phyloP scores from a whole-genome alignment of 2,113 vertebrate genomes.

The Rhabdornis inornatus region DNA sequence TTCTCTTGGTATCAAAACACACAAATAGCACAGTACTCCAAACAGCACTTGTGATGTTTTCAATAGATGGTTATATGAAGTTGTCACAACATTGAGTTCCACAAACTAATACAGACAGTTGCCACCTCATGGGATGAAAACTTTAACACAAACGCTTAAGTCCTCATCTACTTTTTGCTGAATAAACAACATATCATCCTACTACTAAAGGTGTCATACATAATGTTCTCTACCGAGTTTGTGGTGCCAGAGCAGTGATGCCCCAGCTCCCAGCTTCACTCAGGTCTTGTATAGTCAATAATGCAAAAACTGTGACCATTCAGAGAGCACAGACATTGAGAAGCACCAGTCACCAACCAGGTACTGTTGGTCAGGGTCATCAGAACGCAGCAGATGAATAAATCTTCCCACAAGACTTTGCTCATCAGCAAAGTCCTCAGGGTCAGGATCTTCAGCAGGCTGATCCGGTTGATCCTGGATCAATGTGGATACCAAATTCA shows the following conservation, averaged over 20 bases:
- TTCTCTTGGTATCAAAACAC: neutral
- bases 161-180: neutral
- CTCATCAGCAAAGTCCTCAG: conserved; percentile 97
- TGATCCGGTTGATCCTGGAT: conserved; percentile 98
- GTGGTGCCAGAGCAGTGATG: neutral
- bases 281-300: neutral
- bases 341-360: conserved; percentile 70
- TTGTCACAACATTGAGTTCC: neutral
- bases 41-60: neutral
- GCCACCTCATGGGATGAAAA: neutral
- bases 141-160: neutral
- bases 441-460: conserved; percentile 93
- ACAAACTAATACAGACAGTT: neutral
- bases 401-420: conserved; percentile 96
- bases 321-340: neutral
- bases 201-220: neutral
- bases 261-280: neutral
- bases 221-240: neutral
- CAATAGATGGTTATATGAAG: neutral
- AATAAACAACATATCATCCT: neutral
- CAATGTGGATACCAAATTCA: conserved; percentile 91
- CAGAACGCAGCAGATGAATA: conserved; percentile 92
- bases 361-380: conserved; percentile 96
- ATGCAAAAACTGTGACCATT: neutral
- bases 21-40: neutral